phyloP scores from a whole-genome alignment of 1,140 invertebrate genomes.

The Drosophila leontia region DNA sequence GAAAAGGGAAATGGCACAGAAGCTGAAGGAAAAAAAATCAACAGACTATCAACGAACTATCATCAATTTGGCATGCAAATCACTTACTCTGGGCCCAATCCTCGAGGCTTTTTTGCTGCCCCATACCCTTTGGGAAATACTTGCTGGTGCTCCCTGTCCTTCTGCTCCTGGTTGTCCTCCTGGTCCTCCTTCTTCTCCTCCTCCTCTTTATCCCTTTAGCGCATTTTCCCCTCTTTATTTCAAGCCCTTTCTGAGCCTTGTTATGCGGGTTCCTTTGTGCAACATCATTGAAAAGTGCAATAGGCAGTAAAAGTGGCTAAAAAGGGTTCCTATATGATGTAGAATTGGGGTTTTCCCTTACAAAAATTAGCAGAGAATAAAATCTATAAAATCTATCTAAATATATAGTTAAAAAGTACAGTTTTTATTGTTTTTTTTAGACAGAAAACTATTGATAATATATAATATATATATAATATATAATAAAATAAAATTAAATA shows the following conservation, averaged over 20 bases:
- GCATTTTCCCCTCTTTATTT: neutral
- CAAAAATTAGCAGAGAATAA: neutral
- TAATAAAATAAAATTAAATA: neutral
- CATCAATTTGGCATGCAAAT: slow-evolving; percentile 49
- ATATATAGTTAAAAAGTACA: neutral
- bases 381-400: no score
- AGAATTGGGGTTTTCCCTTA: neutral
- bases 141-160: no score
- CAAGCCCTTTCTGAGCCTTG: neutral
- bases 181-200: neutral
- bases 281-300: slow-evolving; percentile 33
- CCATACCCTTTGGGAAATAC: neutral
- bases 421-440: neutral
- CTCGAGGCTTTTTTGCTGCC: slow-evolving; percentile 8
- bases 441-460: neutral
- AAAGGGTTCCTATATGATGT: neutral
- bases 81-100: slow-evolving; percentile 16
- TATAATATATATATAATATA: neutral
- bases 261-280: slow-evolving; percentile 28
- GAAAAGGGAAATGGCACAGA: neutral
- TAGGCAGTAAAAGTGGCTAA: neutral
- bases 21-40: slow-evolving; percentile 18
- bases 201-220: neutral
- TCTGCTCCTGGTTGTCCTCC: neutral
- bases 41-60: slow-evolving; percentile 39